Conservation (phyloP, 2,797 vertebrate genomes). For the Ctenopoma kingsleyae region DNA sequence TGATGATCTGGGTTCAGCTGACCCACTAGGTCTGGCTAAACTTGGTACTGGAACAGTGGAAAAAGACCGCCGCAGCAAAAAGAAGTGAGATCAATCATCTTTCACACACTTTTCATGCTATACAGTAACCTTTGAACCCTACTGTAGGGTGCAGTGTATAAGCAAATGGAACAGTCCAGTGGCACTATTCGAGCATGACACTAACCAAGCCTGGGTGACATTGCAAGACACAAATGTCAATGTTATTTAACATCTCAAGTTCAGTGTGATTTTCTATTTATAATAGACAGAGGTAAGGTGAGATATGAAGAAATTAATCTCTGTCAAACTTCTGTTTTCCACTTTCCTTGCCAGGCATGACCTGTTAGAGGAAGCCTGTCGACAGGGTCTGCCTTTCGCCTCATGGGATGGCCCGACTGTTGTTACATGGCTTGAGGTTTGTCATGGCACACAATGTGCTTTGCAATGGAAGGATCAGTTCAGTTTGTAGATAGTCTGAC, state of each 20-base stretch:
- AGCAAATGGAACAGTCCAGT: neutral
- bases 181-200: neutral
- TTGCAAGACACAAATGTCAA: slow-evolving; percentile 7
- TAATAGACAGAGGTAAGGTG: slow-evolving; percentile 45
- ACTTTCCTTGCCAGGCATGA: slow-evolving; percentile 86
- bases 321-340: slow-evolving; percentile 43
- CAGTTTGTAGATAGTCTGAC: neutral
- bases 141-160: neutral
- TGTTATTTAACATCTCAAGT: slow-evolving; percentile 25
- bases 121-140: slow-evolving; percentile 14
- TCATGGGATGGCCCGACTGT: slow-evolving; percentile 96
- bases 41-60: slow-evolving; percentile 90
- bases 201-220: neutral
- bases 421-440: slow-evolving; percentile 95
- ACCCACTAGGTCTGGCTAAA: slow-evolving; percentile 91
- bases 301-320: slow-evolving; percentile 53
- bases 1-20: slow-evolving; percentile 89
- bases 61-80: slow-evolving; percentile 94
- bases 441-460: neutral
- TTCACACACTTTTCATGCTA: slow-evolving; percentile 14
- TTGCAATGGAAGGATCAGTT: neutral
- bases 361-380: slow-evolving; percentile 93
- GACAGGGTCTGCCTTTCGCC: slow-evolving; percentile 93
- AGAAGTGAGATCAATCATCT: slow-evolving; percentile 86
- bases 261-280: slow-evolving; percentile 45